These are phyloP conservation scores for Therioaphis trifolii DNA, from an alignment of 2,888 invertebrate genomes.

Conservation along the genomic window DNA sequence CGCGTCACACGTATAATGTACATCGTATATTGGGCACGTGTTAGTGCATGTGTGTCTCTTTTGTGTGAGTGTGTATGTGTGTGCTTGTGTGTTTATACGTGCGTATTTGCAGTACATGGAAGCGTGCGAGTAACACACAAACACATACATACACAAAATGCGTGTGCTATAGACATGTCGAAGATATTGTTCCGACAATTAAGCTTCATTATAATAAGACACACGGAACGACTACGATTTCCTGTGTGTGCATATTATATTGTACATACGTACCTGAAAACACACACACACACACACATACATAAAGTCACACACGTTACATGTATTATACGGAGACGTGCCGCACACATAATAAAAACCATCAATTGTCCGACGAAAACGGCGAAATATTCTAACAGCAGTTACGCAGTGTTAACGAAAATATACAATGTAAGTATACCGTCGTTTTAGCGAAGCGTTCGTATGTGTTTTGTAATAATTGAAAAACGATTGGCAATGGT, in stretches of 20 bases:
- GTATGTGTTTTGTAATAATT: too few species aligned
- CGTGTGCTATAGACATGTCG: neutral
- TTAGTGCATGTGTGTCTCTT: neutral
- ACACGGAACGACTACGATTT: slow-evolving; percentile 18
- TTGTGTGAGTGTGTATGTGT: neutral
- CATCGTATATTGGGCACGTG: neutral
- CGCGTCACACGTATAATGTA: neutral
- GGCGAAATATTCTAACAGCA: too few species aligned
- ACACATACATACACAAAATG: neutral
- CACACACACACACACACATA: too few species aligned
- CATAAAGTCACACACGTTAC: too few species aligned
- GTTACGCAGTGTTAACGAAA: too few species aligned
- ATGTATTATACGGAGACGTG: neutral
- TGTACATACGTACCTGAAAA: too few species aligned
- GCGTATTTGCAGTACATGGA: neutral
- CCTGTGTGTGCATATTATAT: too few species aligned
- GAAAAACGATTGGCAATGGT: too few species aligned
- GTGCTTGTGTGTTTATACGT: too few species aligned
- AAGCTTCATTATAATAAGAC: slow-evolving; percentile 41
- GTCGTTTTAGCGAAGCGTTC: too few species aligned
- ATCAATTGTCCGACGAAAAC: neutral
- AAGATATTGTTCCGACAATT: slow-evolving; percentile 47
- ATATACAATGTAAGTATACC: too few species aligned
- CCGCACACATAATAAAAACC: neutral
- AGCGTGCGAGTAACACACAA: slow-evolving; percentile 16